phyloP scores from a whole-genome alignment of 2,113 vertebrate species.

The Machaerirhynchus nigripectus region DNA sequence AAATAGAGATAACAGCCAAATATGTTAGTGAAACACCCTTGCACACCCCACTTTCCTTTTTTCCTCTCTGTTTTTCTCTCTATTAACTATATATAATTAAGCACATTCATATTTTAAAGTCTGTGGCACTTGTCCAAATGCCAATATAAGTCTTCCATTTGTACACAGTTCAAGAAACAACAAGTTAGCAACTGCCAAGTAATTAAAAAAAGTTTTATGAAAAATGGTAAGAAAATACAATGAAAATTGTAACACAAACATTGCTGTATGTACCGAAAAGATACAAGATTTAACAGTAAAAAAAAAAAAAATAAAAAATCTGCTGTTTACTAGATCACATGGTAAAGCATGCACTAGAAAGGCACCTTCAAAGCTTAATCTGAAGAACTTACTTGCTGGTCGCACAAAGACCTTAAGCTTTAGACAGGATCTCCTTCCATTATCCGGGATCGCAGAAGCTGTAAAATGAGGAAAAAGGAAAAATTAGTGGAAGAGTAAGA shows the following conservation, averaged over 20 bases:
- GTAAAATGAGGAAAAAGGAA: slow-evolving; percentile 35
- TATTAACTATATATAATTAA: slow-evolving; percentile 22
- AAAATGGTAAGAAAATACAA: slow-evolving; percentile 71
- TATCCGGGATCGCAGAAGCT: slow-evolving; percentile 95
- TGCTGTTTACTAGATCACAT: slow-evolving; percentile 66
- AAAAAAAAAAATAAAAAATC: slow-evolving; percentile 57
- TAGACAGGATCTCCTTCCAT: slow-evolving; percentile 92
- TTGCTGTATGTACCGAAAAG: slow-evolving; percentile 68
- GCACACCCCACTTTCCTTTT: slow-evolving; percentile 63
- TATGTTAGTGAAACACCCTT: slow-evolving; percentile 89
- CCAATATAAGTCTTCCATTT: slow-evolving; percentile 58
- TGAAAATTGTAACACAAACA: slow-evolving; percentile 66
- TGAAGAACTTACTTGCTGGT: slow-evolving; percentile 91
- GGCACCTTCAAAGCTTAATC: slow-evolving; percentile 52
- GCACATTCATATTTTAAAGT: slow-evolving; percentile 34
- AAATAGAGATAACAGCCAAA: slow-evolving; percentile 97
- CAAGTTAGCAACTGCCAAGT: slow-evolving; percentile 79
- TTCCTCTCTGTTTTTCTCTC: slow-evolving; percentile 51
- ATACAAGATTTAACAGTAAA: slow-evolving; percentile 67
- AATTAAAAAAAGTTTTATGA: slow-evolving; percentile 75
- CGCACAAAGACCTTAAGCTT: slow-evolving; percentile 98
- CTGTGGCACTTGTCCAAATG: slow-evolving; percentile 66
- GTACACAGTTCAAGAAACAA: slow-evolving; percentile 76
- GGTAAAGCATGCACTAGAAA: slow-evolving; percentile 57
- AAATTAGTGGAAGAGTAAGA: neutral